Evolutionary conservation across 2,888 invertebrate species (phyloP).

Genomic region (Griposia aprilina): DNA sequence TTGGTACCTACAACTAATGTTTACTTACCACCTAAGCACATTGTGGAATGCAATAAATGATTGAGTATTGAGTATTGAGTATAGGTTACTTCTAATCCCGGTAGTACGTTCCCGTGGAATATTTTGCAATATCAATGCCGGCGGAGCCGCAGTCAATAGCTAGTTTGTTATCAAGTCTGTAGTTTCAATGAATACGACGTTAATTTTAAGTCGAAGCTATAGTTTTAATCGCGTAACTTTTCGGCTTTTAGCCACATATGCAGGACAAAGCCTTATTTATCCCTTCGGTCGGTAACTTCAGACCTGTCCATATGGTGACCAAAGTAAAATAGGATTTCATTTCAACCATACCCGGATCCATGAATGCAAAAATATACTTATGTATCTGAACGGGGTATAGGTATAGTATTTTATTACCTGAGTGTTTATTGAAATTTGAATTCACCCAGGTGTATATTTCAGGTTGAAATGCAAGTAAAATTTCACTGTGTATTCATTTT

Average conservation of each 20-base stretch:
- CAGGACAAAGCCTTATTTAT: slow-evolving; percentile 16
- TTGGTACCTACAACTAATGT: too few species aligned
- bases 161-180: neutral
- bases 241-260: slow-evolving; percentile 5
- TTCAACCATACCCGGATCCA: neutral
- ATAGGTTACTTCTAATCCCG: too few species aligned
- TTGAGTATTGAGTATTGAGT: too few species aligned
- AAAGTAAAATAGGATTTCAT: slow-evolving; percentile 1
- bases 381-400: neutral
- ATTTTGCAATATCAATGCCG: too few species aligned
- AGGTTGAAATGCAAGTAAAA: neutral
- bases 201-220: neutral
- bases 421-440: neutral
- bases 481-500: neutral
- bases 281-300: slow-evolving; percentile 3
- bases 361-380: neutral
- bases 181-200: neutral
- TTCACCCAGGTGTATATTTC: too few species aligned
- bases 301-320: neutral
- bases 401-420: neutral
- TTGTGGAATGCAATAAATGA: too few species aligned
- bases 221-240: slow-evolving; percentile 13
- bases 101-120: too few species aligned
- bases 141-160: too few species aligned
- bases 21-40: too few species aligned